A percentile compares a stretch with the other conserved stretches of the same genome.
Conservation (phyloP, 2,888 invertebrate species). For the Molanna angustata region DNA sequence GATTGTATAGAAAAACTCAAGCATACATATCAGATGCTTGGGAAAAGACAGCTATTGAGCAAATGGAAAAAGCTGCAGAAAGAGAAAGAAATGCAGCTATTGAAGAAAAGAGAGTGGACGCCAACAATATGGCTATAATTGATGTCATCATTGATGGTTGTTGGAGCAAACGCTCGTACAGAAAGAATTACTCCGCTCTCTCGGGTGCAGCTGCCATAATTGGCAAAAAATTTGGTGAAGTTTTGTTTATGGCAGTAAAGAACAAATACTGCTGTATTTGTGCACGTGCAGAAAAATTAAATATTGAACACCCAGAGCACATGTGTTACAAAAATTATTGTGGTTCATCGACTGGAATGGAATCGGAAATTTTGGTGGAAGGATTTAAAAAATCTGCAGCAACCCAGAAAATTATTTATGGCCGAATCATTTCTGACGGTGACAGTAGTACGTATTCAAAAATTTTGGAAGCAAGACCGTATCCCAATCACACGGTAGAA, state of each 20-base stretch:
- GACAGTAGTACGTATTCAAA: neutral
- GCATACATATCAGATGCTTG: too few species aligned
- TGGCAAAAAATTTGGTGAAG: neutral
- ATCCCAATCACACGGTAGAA: neutral
- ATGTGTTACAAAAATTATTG: neutral
- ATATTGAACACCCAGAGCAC: neutral
- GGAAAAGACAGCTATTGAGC: too few species aligned
- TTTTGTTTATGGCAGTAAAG: neutral
- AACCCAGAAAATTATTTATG: neutral
- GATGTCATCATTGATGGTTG: too few species aligned
- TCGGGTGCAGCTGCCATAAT: too few species aligned
- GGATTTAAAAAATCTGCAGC: neutral
- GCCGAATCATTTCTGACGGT: neutral
- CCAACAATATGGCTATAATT: too few species aligned
- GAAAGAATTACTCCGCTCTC: too few species aligned
- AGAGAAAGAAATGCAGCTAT: too few species aligned
- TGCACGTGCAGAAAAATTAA: neutral
- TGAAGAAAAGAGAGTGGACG: too few species aligned
- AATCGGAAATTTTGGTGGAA: slow-evolving; percentile 2
- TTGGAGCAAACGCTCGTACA: too few species aligned
- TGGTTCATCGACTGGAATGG: neutral
- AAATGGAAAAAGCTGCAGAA: too few species aligned
- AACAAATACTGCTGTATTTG: slow-evolving; percentile 3
- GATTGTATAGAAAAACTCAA: too few species aligned
- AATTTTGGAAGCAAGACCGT: slow-evolving; percentile 4